These are phyloP conservation scores for Potamilus streckersoni DNA, from an alignment of 1,140 invertebrate genomes.

Conservation along the genomic window DNA sequence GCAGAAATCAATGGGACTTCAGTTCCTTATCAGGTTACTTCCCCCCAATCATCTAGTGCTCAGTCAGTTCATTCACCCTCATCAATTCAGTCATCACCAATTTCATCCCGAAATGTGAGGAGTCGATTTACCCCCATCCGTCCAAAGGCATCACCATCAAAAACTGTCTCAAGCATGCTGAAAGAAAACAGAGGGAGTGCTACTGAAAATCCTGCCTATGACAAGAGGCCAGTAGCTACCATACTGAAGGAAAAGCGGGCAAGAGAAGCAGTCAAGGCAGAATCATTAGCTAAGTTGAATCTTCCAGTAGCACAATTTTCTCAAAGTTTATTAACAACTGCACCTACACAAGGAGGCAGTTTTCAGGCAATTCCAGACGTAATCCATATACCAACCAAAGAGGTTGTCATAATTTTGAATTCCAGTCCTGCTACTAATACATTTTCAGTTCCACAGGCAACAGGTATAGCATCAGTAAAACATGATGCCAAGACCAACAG, in stretches of 20 bases:
- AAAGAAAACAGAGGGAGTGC: constrained; percentile 19
- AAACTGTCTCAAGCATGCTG: constrained; percentile 4
- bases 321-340: constrained; percentile 8
- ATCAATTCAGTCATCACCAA: not conserved
- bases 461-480: too few species aligned
- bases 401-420: constrained; percentile 24
- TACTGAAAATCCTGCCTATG: constrained; percentile 15
- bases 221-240: constrained; percentile 25
- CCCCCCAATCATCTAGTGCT: not conserved
- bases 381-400: constrained; percentile 9
- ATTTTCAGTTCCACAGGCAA: too few species aligned
- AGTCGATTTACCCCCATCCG: constrained; percentile 29
- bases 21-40: too few species aligned
- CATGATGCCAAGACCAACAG: too few species aligned
- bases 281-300: constrained; percentile 13
- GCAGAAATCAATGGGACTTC: too few species aligned
- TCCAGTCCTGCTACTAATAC: not conserved
- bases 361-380: not conserved
- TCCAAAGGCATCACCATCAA: constrained; percentile 28
- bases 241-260: constrained; percentile 36
- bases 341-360: constrained; percentile 3
- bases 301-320: constrained; percentile 3
- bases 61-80: not conserved
- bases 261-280: constrained; percentile 22
- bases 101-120: not conserved